phyloP scores from a whole-genome alignment of 2,797 vertebrate genomes.

The Setipinna tenuifilis region DNA sequence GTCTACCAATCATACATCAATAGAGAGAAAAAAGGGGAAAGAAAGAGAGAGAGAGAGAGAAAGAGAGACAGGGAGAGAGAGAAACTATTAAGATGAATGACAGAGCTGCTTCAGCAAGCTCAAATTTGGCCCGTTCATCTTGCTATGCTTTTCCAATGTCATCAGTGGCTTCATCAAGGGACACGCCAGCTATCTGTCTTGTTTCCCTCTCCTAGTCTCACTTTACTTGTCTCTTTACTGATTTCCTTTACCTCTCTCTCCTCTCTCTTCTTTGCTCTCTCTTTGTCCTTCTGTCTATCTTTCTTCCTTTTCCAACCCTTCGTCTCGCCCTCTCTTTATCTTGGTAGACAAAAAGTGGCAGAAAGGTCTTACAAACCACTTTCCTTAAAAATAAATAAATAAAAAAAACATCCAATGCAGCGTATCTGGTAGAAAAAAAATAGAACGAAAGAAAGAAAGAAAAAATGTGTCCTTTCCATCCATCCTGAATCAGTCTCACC shows the following conservation, averaged over 20 bases:
- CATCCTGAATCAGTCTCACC: slow-evolving; percentile 34
- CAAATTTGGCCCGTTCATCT: not conserved
- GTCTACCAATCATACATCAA: too few species aligned
- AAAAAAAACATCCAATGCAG: not conserved
- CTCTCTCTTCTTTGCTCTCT: not conserved
- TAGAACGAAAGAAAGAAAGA: not conserved
- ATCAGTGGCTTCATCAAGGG: not conserved
- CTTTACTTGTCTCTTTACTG: too few species aligned
- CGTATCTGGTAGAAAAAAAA: too few species aligned
- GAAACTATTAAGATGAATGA: not conserved
- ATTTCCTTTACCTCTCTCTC: not conserved
- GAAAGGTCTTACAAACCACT: not conserved
- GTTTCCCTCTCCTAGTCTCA: not conserved
- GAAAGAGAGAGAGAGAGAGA: too few species aligned
- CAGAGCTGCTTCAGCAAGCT: not conserved
- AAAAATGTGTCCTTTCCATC: slow-evolving; percentile 6
- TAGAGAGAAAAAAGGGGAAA: too few species aligned
- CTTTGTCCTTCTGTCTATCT: not conserved
- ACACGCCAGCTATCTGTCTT: not conserved
- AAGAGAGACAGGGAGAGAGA: too few species aligned
- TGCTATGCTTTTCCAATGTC: not conserved
- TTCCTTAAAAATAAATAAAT: not conserved
- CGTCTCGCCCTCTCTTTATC: not conserved
- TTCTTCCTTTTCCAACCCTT: not conserved
- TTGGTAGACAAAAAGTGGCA: not conserved